Base-by-base conservation (phyloP, 2,113 vertebrate genomes). In the Bubo blakistoni region DNA sequence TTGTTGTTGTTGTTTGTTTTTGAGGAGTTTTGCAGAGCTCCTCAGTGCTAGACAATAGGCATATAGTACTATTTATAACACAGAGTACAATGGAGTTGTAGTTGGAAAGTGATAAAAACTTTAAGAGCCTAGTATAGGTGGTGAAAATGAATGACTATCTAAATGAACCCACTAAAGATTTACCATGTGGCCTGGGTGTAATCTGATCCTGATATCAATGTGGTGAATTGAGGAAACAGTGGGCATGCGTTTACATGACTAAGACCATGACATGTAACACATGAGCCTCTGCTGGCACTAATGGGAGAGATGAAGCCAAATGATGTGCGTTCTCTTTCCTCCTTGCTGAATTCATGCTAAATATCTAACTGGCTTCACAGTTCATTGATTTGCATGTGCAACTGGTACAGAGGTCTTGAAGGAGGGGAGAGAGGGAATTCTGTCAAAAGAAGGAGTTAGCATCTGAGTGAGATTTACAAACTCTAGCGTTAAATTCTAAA, bases 211-310 rank as follows among this genome's bases (percentile, higher is more conserved):
- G 34, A 9, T 69, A 27, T 44, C 54, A 40, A 0, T 24, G 49
- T 40, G 49, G 62, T 24, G 44, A 72, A 16, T 6, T 72, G 74
- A 74, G 62, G 30, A 46, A 90, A 42, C 8, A 25, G 30, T 19
- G 13, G 11, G 27, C 1, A 1, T n/a, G 66, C 24, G 40, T 20
- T 57, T 49, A 34, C 16, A 2, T 38, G 62, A 9, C 62, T 58
- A 9, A 40, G 72, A 83, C 18, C 0, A 0, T 47, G 71, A 22
- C 3, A 2, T 16, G 10, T 26, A 46, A 70, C 36, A 36, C 21
- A 29, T 36, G 36, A 54, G 25, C 6, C n/a, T 94, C 63, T 90
- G 21, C 62, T 49, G 51, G 44, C 63, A 62, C 26, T 88, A 38
- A 20, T 18, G 58, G 79, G 49, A 86, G 25, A 86, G 26, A 46